Conservation (phyloP, 2,888 invertebrate species). For the Erynnis tages region DNA sequence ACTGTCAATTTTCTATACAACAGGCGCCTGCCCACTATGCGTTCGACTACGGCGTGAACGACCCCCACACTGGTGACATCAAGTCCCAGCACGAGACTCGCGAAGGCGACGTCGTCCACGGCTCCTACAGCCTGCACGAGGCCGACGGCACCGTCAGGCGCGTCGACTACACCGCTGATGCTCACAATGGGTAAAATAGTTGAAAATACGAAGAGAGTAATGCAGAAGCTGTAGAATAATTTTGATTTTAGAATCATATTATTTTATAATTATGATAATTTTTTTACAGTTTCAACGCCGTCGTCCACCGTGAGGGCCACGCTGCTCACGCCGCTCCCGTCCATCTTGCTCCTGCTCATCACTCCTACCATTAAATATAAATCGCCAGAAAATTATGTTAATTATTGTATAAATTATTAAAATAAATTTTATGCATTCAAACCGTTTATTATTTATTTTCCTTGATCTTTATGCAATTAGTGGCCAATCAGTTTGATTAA, state of each 20-base stretch:
- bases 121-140: conserved; percentile 83
- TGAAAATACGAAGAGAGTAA: no score
- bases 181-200: conserved; percentile 80
- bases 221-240: no score
- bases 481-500: no score
- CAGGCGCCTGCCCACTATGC: conserved; percentile 64
- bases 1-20: neutral
- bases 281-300: conserved; percentile 7
- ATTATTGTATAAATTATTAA: no score
- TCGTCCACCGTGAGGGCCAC: conserved; percentile 22
- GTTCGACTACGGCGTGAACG: conserved; percentile 68
- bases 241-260: no score
- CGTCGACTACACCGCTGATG: conserved; percentile 82
- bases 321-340: neutral
- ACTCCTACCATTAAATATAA: neutral
- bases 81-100: conserved; percentile 83
- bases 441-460: no score
- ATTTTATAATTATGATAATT: neutral
- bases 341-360: neutral
- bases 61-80: conserved; percentile 68
- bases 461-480: no score
- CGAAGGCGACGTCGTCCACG: conserved; percentile 84
- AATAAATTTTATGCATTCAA: no score
- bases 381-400: no score
- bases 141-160: conserved; percentile 82